These are phyloP conservation scores for Oophaga sylvatica DNA, from an alignment of 2,797 vertebrate genomes.

Conservation along the genomic window DNA sequence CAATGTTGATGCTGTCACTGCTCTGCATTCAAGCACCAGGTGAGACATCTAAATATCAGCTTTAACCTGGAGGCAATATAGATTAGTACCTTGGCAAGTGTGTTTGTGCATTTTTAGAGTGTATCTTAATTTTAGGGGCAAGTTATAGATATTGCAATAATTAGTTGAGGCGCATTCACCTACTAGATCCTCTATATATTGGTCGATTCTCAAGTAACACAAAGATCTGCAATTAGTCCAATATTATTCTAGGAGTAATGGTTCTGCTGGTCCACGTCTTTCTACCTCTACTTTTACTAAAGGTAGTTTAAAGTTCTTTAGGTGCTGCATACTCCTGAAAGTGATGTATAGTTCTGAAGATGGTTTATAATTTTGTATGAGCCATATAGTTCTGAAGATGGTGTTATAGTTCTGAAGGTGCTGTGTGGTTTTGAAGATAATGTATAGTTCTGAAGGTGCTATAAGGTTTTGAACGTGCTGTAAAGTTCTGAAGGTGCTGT, in stretches of 20 bases:
- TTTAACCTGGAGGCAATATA: background rate
- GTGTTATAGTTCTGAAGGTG: no score
- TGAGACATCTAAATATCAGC: background rate
- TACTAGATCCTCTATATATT: background rate
- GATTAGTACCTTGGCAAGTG: background rate
- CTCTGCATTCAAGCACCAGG: conserved; percentile 14
- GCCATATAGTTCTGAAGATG: no score
- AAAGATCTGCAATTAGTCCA: background rate
- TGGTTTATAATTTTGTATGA: no score
- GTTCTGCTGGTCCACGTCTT: no score
- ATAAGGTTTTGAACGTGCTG: no score
- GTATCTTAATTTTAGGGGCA: background rate
- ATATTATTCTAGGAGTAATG: conserved; percentile 1
- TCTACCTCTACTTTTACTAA: no score
- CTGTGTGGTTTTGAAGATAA: no score
- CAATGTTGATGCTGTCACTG: conserved; percentile 22
- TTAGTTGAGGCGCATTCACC: background rate
- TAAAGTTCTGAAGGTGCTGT: no score
- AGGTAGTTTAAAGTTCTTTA: no score
- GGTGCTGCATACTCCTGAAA: no score
- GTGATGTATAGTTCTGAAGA: no score
- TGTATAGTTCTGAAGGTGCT: no score
- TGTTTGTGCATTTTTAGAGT: background rate
- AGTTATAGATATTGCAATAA: background rate
- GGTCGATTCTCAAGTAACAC: background rate